Base-by-base conservation (phyloP, 1,140 invertebrate genomes). In the Cotesia typhae region DNA sequence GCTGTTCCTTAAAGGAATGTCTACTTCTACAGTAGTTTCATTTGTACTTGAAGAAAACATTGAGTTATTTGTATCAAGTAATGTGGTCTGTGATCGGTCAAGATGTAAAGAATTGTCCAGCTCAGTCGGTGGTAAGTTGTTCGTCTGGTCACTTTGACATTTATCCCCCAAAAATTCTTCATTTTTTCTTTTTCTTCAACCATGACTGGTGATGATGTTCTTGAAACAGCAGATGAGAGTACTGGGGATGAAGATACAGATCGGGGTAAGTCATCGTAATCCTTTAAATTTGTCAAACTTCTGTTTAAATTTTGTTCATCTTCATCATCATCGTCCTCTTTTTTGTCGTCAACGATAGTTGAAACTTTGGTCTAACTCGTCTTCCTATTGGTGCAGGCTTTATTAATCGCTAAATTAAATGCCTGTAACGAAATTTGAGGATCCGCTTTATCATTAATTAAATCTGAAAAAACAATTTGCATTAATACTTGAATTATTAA, bases 391-490 rank as follows among this genome's bases (percentile, higher is more conserved):
- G 53, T 14, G 53, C 53, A 55, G 12, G 53, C 53, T 55, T 55
- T 55, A 55, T 55, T 14, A 55, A 55, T 55, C 6, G 53, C 53
- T 55, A 3, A 4, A 20, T 55, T 55, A 55, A 55, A 55, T 55
- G 53, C 53, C 17, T 4, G 3, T 55, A 5, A 55, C 53, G 12
- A n/a, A 55, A 55, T 55, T 55, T 20, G 53, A 12, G 53, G 12
- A 14, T 55, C 53, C 17, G 17, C 53, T 55, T 20, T 55, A 55
- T 55, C 53, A 55, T 55, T 55, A 14, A 55, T 55, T 55, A 55
- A 55, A 55, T n/a, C 53, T 55, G 53, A 55, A 55, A 55, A 55
- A 14, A 0, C 17, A 55, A 17, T 55, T 14, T 55, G 53, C 3
- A 14, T 55, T 20, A 55, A 20, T 55, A 55, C 17, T 55, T 55